Base-by-base conservation (phyloP, 2,888 invertebrate species). In the Monoplex corrugatus region DNA sequence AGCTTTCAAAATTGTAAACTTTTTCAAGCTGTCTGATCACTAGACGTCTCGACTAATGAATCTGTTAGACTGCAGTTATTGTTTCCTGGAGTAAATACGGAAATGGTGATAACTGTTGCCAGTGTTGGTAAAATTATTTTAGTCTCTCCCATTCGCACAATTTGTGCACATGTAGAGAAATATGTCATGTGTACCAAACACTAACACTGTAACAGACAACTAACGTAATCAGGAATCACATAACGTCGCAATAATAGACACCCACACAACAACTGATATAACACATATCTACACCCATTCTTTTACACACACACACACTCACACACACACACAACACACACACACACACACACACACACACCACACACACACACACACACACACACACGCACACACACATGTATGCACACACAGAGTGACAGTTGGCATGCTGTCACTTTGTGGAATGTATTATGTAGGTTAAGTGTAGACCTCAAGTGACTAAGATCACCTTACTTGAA, bases 261-360 rank as follows among this genome's bases (percentile, higher is more conserved):
- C 35, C 10, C 72, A 35, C 72, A 72, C 35, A 72, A 6, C 13
- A 32, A 35, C 35, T 1, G 35, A 72, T 35, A 32, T 35, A 72
- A 23, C 72, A 72, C 72, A 32, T 35, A 72, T 35, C n/a, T 16
- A 32, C 72, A 72, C 72, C 5, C 72, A 72, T 16, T 6, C 72
- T 35, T 35, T 6, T 35, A 32, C 72, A 32, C 72, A 72, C 72
- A 32, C 72, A 72, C n/a, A 68, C 68, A 68, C 68, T n/a, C 68
- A 68, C 68, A 68, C n/a, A 68, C 68, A 68, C 68, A 68, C 68
- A 68, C 68, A 63, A 63, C 63, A 6, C 63, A 50, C 50, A 50
- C 50, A 50, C 50, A 50, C 50, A n/a, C 16, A 72, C 72, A 72
- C 72, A 72, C 32, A 32, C 32, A 5, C 6, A 72, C 72, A 72